These are phyloP conservation scores for Caretta caretta DNA, from an alignment of 2,113 vertebrate genomes.

Conservation along the genomic window DNA sequence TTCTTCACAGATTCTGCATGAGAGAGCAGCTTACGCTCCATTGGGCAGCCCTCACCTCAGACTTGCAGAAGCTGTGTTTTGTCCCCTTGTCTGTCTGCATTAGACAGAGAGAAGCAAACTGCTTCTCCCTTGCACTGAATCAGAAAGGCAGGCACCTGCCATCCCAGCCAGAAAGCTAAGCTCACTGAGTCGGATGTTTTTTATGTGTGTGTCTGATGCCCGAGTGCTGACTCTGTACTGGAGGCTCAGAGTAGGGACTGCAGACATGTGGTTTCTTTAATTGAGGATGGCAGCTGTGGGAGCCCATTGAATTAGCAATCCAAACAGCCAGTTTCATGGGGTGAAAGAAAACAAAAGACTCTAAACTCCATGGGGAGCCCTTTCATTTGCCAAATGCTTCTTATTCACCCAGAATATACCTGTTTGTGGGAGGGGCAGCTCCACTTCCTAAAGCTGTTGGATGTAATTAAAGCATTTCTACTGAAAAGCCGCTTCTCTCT, in stretches of 20 bases:
- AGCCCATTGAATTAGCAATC: slow-evolving; percentile 62
- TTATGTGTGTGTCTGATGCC: slow-evolving; percentile 50
- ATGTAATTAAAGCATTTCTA: slow-evolving; percentile 7
- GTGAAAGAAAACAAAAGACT: slow-evolving; percentile 67
- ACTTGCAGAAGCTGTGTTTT: slow-evolving; percentile 59
- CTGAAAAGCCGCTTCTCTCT: neutral
- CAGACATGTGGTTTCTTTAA: slow-evolving; percentile 69
- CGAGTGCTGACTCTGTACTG: slow-evolving; percentile 59
- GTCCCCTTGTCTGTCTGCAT: slow-evolving; percentile 65
- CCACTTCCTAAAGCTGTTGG: slow-evolving; percentile 27
- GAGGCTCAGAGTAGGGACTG: slow-evolving; percentile 41
- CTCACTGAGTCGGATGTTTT: slow-evolving; percentile 65
- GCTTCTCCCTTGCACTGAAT: slow-evolving; percentile 40
- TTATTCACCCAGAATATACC: slow-evolving; percentile 38
- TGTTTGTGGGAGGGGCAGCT: slow-evolving; percentile 23
- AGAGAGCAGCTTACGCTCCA: slow-evolving; percentile 19
- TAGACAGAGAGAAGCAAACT: slow-evolving; percentile 60
- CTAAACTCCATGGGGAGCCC: slow-evolving; percentile 37
- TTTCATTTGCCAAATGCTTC: slow-evolving; percentile 57
- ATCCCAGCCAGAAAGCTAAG: slow-evolving; percentile 57
- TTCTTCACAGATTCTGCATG: neutral
- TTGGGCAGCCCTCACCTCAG: slow-evolving; percentile 33
- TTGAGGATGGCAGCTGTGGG: slow-evolving; percentile 66
- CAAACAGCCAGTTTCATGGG: slow-evolving; percentile 33
- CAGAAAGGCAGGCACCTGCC: slow-evolving; percentile 36